phyloP scores from a whole-genome alignment of 2,797 vertebrate species.

The Microchirus variegatus region DNA sequence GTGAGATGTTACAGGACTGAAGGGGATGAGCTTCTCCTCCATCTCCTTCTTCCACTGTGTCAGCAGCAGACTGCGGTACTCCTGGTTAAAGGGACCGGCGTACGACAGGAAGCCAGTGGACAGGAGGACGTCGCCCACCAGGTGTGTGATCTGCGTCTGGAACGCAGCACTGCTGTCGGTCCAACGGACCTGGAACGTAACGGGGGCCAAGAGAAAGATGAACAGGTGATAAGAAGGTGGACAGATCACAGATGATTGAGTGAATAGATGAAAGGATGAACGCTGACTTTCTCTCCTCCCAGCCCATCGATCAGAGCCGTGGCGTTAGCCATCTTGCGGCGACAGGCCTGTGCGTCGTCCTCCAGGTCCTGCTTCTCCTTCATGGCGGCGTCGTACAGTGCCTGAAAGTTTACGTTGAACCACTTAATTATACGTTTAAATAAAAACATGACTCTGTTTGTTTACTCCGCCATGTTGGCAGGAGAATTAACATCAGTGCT shows the following conservation, averaged over 20 bases:
- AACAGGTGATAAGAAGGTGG: background rate
- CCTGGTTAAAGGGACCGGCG: conserved; percentile 88
- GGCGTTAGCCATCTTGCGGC: conserved; percentile 86
- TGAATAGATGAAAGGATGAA: background rate
- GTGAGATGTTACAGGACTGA: conserved; percentile 77
- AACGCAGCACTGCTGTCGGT: conserved; percentile 84
- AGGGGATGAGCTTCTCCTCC: conserved; percentile 79
- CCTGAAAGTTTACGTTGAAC: conserved; percentile 35
- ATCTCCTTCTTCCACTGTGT: conserved; percentile 84
- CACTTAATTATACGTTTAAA: background rate
- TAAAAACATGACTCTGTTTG: too few species aligned
- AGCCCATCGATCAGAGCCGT: conserved; percentile 85
- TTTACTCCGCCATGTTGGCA: too few species aligned
- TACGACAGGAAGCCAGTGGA: conserved; percentile 88
- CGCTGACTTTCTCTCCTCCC: conserved; percentile 85
- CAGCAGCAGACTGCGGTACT: conserved; percentile 84
- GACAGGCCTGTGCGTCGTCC: conserved; percentile 83
- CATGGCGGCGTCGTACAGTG: conserved; percentile 84
- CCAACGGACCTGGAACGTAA: conserved; percentile 82
- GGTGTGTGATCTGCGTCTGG: conserved; percentile 81
- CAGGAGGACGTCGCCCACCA: conserved; percentile 87
- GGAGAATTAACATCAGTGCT: too few species aligned
- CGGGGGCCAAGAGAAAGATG: conserved; percentile 12
- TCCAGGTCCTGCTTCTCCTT: conserved; percentile 84
- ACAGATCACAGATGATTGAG: background rate